Evolutionary conservation across 2,888 invertebrate genomes (phyloP), one percentile per base, ranked within the genome.

Genomic region (Agrenia bidenticulata): DNA sequence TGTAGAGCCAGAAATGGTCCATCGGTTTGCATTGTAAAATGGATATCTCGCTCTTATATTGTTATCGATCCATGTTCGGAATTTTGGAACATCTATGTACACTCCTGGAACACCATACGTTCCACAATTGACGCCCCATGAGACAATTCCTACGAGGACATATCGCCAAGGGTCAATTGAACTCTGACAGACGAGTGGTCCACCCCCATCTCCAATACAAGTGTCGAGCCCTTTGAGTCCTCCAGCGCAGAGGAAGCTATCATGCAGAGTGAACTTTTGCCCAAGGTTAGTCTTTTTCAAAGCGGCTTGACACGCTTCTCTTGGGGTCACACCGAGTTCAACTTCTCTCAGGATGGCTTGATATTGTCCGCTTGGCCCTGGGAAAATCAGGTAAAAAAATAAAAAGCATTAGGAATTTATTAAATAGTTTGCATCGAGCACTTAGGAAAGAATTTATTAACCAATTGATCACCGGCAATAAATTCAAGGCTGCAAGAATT

Each of bases 341-440:
- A 75, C 74, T 62, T 76, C 76, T 37, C 70, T 69, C 27, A 76
- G 55, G 26, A 76, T 74, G 0, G 72, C 69, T 61, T 76, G 76
- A 54, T 73, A 76, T 17, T 73, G 65, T 15, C 76, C 74, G 65
- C 41, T 60, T 0, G 61, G 49, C 9, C 71, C 75, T 74, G 17
- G 19, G 5, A 17, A 19, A 2, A 51, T 21, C 4, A 51, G 4
- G 4, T 4, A n/a, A n/a, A 45, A 26, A 55, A 21, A 11, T 17
- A 21, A 21, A 23, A 15, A 51, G 2, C 21, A 2, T 21, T 13
- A 19, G 51, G 5, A 17, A 23, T 51, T 15, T 23, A 21, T 24
- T 9, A 45, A 45, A 7, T 51, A 19, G 23, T 51, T 19, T 51
- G 51, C 51, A 23, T 51, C 21, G 4, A 32, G 11, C 32, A 32